Evolutionary conservation across 2,888 invertebrate species (phyloP).

Genomic region (Nemotelus pantherinus): DNA sequence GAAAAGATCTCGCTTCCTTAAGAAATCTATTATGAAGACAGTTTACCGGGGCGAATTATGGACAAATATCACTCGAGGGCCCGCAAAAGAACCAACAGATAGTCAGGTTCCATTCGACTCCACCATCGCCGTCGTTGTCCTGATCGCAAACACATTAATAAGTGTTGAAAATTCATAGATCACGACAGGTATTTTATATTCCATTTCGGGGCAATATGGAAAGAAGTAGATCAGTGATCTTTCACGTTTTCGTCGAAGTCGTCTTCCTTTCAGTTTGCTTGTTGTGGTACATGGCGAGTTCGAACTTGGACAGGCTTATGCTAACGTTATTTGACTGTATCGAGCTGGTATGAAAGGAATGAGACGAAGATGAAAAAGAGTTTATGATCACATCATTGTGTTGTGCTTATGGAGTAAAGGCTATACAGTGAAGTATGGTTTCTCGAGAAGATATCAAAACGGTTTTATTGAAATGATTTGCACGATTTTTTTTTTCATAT

Average conservation of each 20-base stretch:
- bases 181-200: slow-evolving; percentile 52
- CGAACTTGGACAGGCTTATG: too few species aligned
- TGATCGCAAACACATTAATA: slow-evolving; percentile 50
- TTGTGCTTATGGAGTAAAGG: not conserved
- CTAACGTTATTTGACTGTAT: too few species aligned
- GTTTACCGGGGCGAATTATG: slow-evolving; percentile 46
- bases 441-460: slow-evolving; percentile 16
- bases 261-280: too few species aligned
- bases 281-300: too few species aligned
- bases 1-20: slow-evolving; percentile 32
- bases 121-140: slow-evolving; percentile 17
- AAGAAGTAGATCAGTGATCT: slow-evolving; percentile 52
- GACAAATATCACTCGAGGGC: slow-evolving; percentile 50
- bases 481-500: slow-evolving; percentile 47
- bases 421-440: not conserved
- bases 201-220: slow-evolving; percentile 50
- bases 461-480: slow-evolving; percentile 49
- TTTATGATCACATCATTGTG: not conserved
- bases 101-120: not conserved
- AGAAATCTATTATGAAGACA: slow-evolving; percentile 41
- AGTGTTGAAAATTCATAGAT: slow-evolving; percentile 52
- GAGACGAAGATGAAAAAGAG: not conserved
- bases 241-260: slow-evolving; percentile 48
- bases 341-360: too few species aligned
- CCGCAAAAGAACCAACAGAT: not conserved